Percentiles rank a stretch among this genome's conserved stretches.
Conservation (phyloP, 1,140 invertebrate species). For the Anadara kagoshimensis region DNA sequence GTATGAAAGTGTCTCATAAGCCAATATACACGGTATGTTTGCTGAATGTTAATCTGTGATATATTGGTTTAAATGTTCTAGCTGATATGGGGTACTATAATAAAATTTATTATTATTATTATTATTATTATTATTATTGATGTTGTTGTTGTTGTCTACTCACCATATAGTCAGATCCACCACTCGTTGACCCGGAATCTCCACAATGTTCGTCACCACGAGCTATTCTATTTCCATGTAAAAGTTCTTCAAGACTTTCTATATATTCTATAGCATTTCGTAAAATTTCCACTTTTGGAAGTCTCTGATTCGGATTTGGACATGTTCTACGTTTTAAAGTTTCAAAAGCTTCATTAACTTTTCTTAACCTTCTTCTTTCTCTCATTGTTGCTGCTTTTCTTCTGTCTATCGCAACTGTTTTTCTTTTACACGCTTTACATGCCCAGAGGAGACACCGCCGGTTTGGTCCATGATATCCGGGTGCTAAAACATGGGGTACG, state of each 20-base stretch:
- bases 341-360: slow-evolving; percentile 99
- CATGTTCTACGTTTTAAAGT: slow-evolving; percentile 93
- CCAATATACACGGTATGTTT: too few species aligned
- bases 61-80: too few species aligned
- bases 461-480: slow-evolving; percentile 70
- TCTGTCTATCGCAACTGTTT: slow-evolving; percentile 93
- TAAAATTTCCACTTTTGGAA: slow-evolving; percentile 98
- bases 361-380: slow-evolving; percentile 91
- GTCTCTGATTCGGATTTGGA: slow-evolving; percentile 93
- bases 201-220: slow-evolving; percentile 53
- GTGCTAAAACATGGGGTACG: slow-evolving; percentile 73
- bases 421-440: slow-evolving; percentile 96
- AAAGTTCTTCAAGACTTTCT: slow-evolving; percentile 87
- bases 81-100: too few species aligned
- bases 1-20: too few species aligned
- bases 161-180: slow-evolving; percentile 69
- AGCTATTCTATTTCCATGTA: slow-evolving; percentile 69
- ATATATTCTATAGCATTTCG: slow-evolving; percentile 98
- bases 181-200: slow-evolving; percentile 63
- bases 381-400: slow-evolving; percentile 96
- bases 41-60: too few species aligned
- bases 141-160: slow-evolving; percentile 27
- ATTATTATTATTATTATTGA: too few species aligned
- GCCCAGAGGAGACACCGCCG: slow-evolving; percentile 93
- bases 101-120: too few species aligned